A percentile compares a stretch with the other conserved stretches of the same genome.
Conservation (phyloP, 2,113 vertebrate genomes). For the Daubentonia madagascariensis region DNA sequence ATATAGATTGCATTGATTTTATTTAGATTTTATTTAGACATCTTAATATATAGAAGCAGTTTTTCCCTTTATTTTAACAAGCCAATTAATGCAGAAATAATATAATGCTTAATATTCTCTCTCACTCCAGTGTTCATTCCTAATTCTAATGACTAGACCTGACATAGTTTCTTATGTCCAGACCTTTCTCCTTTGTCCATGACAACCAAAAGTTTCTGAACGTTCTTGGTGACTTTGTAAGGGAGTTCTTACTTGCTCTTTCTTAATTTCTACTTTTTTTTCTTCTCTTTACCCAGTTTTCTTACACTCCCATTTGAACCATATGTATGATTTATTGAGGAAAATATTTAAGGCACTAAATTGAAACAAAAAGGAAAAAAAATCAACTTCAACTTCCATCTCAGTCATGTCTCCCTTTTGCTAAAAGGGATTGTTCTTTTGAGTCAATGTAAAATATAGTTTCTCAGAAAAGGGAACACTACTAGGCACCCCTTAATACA, state of each 20-base stretch:
- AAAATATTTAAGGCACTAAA: not conserved
- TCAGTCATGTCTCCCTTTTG: not conserved
- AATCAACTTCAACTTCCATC: not conserved
- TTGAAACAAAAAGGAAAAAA: not conserved
- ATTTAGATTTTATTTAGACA: not conserved
- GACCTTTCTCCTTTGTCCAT: not conserved
- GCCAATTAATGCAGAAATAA: not conserved
- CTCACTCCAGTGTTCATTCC: not conserved
- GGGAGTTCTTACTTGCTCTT: not conserved
- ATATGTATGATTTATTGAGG: not conserved
- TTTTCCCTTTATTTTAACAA: not conserved
- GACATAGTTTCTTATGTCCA: not conserved
- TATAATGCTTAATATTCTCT: not conserved
- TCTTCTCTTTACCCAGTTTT: not conserved
- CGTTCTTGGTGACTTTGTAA: not conserved
- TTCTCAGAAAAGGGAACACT: not conserved
- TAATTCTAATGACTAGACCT: not conserved
- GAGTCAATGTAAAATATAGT: not conserved
- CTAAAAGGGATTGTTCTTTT: not conserved
- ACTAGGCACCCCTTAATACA: not conserved
- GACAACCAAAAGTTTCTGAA: not conserved
- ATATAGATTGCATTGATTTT: not conserved
- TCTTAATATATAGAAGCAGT: not conserved
- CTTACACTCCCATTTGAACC: not conserved
- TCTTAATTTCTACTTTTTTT: not conserved